phyloP scores from a whole-genome alignment of 2,113 vertebrate species.

The Miniopterus natalensis region DNA sequence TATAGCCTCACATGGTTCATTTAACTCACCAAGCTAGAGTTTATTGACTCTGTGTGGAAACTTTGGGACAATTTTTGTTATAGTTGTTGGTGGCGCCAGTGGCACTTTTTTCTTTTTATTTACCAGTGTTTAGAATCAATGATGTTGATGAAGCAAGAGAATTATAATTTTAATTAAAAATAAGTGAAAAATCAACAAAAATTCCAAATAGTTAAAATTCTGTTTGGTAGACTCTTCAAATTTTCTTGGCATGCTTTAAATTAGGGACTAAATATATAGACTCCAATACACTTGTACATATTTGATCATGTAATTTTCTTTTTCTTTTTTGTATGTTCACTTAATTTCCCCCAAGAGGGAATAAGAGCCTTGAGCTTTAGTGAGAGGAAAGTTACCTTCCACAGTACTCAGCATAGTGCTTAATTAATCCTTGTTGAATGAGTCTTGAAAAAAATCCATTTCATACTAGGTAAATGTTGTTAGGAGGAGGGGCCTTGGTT shows the following conservation, averaged over 20 bases:
- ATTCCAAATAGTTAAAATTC: conserved; percentile 26
- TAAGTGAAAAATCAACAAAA: conserved; percentile 50
- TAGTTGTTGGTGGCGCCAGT: not conserved
- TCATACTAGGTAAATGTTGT: not conserved
- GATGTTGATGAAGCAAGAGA: not conserved
- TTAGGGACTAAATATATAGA: not conserved
- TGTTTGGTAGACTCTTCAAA: not conserved
- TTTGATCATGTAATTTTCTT: not conserved
- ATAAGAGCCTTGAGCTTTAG: not conserved
- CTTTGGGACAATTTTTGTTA: conserved; percentile 35
- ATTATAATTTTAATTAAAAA: conserved; percentile 59
- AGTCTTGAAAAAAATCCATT: not conserved
- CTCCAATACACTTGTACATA: not conserved
- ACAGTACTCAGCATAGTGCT: not conserved
- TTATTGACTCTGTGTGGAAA: conserved; percentile 63
- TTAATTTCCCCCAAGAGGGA: not conserved
- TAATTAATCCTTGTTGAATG: conserved; percentile 39
- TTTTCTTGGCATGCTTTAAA: not conserved
- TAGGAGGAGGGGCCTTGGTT: not conserved
- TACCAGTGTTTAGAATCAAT: conserved; percentile 39
- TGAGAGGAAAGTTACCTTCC: not conserved
- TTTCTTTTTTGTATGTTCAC: conserved; percentile 5
- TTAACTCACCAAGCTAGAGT: conserved; percentile 52
- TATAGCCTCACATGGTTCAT: conserved; percentile 68
- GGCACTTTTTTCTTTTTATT: not conserved